A percentile compares a stretch with the other conserved stretches of the same genome.
Conservation (phyloP, 1,140 invertebrate genomes). For the Nymphalis io region DNA sequence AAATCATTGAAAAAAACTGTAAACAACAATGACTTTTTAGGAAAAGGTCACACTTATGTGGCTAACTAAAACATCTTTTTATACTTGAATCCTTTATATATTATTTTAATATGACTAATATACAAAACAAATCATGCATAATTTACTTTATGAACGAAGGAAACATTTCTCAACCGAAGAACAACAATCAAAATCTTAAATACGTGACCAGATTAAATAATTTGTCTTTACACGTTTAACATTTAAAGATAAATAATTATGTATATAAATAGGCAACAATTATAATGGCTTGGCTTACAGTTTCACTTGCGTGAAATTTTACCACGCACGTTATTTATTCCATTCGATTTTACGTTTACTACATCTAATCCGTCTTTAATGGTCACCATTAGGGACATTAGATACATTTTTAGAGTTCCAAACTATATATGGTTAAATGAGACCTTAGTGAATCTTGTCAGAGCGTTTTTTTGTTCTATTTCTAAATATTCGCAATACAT, state of each 20-base stretch:
- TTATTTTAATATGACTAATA: background rate
- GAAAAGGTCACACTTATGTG: no score
- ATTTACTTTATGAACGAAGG: background rate
- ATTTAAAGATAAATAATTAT: conserved; percentile 18
- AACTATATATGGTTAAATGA: background rate
- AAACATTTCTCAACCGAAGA: conserved; percentile 7
- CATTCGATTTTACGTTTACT: background rate
- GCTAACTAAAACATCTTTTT: no score
- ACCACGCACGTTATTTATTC: conserved; percentile 11
- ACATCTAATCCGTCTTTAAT: conserved; percentile 2
- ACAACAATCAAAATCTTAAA: conserved; percentile 15
- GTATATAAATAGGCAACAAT: conserved; percentile 2
- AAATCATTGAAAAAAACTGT: no score
- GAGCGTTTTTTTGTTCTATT: background rate
- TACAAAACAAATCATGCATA: background rate
- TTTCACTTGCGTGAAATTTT: conserved; percentile 33
- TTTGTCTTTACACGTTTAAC: background rate
- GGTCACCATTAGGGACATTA: background rate
- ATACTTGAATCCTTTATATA: no score
- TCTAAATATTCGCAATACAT: background rate
- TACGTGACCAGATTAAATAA: conserved; percentile 19
- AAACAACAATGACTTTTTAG: no score
- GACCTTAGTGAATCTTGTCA: background rate
- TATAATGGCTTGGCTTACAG: conserved; percentile 14
- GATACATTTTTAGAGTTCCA: conserved; percentile 5